Evolutionary conservation across 2,113 vertebrate species (phyloP).

Genomic region (Dasypus novemcinctus): DNA sequence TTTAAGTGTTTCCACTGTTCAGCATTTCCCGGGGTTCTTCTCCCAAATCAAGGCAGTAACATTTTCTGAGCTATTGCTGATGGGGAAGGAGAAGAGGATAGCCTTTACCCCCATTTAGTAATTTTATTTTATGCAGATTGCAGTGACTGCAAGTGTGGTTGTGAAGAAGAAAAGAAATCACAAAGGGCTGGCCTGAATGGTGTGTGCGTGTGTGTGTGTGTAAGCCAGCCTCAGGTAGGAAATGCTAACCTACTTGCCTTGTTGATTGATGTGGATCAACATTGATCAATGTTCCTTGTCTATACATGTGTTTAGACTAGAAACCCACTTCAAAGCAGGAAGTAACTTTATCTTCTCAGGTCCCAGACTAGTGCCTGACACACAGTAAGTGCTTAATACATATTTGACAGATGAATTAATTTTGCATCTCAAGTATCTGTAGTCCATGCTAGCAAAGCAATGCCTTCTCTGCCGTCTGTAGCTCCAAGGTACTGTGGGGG

Average conservation of each 20-base stretch:
- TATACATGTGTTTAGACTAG: neutral
- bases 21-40: neutral
- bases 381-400: neutral
- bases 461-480: neutral
- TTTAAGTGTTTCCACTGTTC: neutral
- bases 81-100: neutral
- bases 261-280: neutral
- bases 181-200: neutral
- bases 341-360: neutral
- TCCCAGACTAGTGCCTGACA: neutral
- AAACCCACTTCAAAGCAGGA: neutral
- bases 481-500: neutral
- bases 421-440: neutral
- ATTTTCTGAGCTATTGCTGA: neutral
- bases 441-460: neutral
- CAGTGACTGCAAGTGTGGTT: neutral
- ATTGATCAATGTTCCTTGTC: neutral
- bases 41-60: neutral
- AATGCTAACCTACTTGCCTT: neutral
- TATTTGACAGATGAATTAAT: neutral
- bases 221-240: neutral
- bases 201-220: neutral
- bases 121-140: neutral
- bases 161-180: neutral
- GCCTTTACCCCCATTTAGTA: neutral